Evolutionary conservation across 1,140 invertebrate genomes (phyloP).

Genomic region (Aculops lycopersici): DNA sequence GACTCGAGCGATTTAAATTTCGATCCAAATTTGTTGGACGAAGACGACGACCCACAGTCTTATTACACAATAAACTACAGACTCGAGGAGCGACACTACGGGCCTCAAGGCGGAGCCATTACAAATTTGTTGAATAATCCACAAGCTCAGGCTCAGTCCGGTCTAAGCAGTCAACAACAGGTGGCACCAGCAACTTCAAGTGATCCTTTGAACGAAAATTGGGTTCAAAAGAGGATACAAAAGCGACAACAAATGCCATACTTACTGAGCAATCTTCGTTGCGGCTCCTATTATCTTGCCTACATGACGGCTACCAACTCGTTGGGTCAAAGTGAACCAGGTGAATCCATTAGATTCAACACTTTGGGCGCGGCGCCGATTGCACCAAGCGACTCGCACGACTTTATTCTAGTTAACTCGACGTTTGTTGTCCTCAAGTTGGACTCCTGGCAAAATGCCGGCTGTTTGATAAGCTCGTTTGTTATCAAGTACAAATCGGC

Average conservation of each 20-base stretch:
- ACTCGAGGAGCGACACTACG: neutral
- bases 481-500: constrained; percentile 58
- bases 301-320: constrained; percentile 59
- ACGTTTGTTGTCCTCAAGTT: constrained; percentile 65
- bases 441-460: constrained; percentile 65
- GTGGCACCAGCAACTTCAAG: neutral
- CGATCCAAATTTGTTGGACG: constrained; percentile 14
- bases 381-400: constrained; percentile 9
- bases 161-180: neutral
- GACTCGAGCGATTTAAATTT: too few relatives aligned
- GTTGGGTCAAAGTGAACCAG: constrained; percentile 51
- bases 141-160: neutral
- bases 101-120: neutral
- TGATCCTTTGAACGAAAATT: too few relatives aligned
- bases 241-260: neutral
- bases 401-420: constrained; percentile 44
- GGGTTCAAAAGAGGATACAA: neutral
- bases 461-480: constrained; percentile 77
- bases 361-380: constrained; percentile 8
- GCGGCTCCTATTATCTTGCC: constrained; percentile 49
- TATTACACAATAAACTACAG: neutral
- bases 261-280: constrained; percentile 25
- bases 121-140: neutral
- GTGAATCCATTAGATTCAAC: constrained; percentile 15
- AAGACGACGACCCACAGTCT: too few relatives aligned